Evolutionary conservation across 2,113 vertebrate genomes (phyloP).

Genomic region (Varanus salvator): DNA sequence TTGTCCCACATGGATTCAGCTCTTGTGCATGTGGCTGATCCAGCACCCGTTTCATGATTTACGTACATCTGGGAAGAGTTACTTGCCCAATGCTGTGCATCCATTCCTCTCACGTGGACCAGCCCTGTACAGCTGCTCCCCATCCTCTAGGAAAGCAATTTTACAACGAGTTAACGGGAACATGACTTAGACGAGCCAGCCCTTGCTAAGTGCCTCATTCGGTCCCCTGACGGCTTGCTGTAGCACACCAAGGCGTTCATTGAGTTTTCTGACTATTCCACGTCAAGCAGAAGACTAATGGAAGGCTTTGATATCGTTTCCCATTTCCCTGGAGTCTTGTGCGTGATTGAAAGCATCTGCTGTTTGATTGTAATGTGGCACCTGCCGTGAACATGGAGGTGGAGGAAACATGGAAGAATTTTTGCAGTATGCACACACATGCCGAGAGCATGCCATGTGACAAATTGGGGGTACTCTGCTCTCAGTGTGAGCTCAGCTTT

Average conservation of each 20-base stretch:
- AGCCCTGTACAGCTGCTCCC: background rate
- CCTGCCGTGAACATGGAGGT: slow-evolving; percentile 31
- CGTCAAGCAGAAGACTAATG: slow-evolving; percentile 14
- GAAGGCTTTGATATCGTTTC: slow-evolving; percentile 22
- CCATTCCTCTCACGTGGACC: background rate
- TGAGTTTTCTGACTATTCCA: slow-evolving; percentile 8
- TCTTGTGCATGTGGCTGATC: too few relatives aligned
- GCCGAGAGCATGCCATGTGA: slow-evolving; percentile 17
- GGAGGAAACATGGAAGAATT: slow-evolving; percentile 34
- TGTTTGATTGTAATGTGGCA: slow-evolving; percentile 58
- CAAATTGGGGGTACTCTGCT: slow-evolving; percentile 26
- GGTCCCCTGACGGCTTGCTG: background rate
- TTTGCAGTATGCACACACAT: background rate
- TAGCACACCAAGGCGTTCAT: background rate
- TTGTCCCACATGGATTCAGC: background rate
- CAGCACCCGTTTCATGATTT: background rate
- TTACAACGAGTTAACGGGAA: slow-evolving; percentile 1
- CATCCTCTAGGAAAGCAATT: slow-evolving; percentile 3
- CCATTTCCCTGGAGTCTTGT: background rate
- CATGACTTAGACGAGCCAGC: background rate
- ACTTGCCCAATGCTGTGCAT: background rate
- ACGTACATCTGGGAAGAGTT: background rate
- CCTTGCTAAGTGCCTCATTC: slow-evolving; percentile 11
- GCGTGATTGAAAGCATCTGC: slow-evolving; percentile 37
- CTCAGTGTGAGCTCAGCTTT: background rate